Percentiles rank a stretch among this genome's conserved stretches.
These are phyloP conservation scores for Papilio aristodemus DNA, from an alignment of 1,140 invertebrate species.

Conservation along the genomic window DNA sequence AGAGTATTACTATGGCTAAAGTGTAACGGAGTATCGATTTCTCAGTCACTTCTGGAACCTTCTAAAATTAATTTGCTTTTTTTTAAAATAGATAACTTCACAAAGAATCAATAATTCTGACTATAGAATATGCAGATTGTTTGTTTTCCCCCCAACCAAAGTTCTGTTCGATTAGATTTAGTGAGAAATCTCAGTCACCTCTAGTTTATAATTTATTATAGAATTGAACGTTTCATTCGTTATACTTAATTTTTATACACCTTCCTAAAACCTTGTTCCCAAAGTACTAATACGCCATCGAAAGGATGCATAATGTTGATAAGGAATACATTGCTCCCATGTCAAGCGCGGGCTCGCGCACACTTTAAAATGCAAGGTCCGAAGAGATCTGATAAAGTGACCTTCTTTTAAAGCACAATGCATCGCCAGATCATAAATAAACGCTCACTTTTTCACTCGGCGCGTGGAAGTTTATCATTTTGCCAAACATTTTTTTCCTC, in stretches of 20 bases:
- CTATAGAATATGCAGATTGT: no score
- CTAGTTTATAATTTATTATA: background rate
- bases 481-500: conserved; percentile 58
- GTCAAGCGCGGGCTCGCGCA: conserved; percentile 46
- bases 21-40: conserved; percentile 2
- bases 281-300: conserved; percentile 23
- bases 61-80: background rate
- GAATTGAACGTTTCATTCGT: background rate
- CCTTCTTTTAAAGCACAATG: conserved; percentile 52
- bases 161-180: no score
- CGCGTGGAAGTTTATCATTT: conserved; percentile 72
- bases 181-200: no score
- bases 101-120: no score
- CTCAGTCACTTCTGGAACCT: background rate
- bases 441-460: conserved; percentile 67
- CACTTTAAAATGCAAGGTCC: conserved; percentile 51
- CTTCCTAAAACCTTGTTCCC: conserved; percentile 7
- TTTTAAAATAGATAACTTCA: no score
- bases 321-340: conserved; percentile 39
- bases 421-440: conserved; percentile 71
- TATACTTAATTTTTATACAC: background rate
- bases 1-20: background rate
- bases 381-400: conserved; percentile 65
- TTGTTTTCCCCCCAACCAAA: no score
- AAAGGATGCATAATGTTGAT: conserved; percentile 23